Percentiles rank a stretch among this genome's conserved stretches.
Evolutionary conservation across 2,113 vertebrate species (phyloP).

Genomic region (Engraulis encrasicolus): DNA sequence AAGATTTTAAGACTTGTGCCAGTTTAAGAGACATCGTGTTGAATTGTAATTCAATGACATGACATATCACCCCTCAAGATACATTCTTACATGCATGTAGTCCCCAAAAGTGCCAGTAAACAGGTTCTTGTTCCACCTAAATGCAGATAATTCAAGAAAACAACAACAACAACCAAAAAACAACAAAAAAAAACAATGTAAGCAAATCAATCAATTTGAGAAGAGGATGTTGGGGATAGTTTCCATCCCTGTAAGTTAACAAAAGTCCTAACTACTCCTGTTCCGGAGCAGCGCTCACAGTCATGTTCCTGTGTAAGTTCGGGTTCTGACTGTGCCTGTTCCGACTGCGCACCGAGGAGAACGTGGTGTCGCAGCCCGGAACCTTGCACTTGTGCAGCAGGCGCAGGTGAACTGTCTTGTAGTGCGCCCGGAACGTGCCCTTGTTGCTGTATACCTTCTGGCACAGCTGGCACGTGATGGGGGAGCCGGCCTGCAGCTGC

Average conservation of each 20-base stretch:
- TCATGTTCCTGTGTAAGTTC: constrained; percentile 91
- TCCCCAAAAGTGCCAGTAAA: constrained; percentile 23
- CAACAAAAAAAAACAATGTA: background rate
- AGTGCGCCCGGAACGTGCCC: constrained; percentile 95
- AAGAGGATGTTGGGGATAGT: background rate
- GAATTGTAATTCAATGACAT: constrained; percentile 8
- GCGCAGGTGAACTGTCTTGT: constrained; percentile 95
- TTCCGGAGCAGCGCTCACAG: constrained; percentile 51
- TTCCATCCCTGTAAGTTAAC: background rate
- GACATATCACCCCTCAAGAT: constrained; percentile 23
- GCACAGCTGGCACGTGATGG: constrained; percentile 93
- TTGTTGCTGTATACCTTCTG: constrained; percentile 96
- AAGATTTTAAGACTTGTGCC: background rate
- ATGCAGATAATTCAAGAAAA: constrained; percentile 31
- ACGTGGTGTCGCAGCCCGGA: constrained; percentile 90
- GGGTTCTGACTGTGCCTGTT: constrained; percentile 98
- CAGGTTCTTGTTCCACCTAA: background rate
- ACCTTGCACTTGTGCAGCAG: constrained; percentile 96
- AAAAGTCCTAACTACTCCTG: constrained; percentile 64
- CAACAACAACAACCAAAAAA: too few relatives aligned
- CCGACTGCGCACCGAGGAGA: constrained; percentile 94
- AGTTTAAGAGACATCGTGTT: background rate
- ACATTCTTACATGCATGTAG: background rate
- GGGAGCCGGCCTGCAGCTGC: constrained; percentile 75
- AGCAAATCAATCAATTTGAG: constrained; percentile 26